These are phyloP conservation scores for Hyphantria cunea DNA, from an alignment of 1,140 invertebrate genomes.

Conservation along the genomic window DNA sequence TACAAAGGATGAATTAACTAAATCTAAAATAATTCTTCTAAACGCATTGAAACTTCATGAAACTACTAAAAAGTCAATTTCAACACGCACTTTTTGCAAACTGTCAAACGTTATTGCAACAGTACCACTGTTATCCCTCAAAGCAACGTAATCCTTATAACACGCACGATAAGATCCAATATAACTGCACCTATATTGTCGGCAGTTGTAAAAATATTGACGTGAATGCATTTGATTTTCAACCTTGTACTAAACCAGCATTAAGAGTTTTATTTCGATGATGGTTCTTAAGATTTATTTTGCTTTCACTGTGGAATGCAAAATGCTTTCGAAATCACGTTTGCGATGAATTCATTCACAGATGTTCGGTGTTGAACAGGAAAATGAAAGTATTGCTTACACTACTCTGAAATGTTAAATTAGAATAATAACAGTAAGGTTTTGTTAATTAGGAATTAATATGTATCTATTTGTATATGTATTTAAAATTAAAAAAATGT, in stretches of 20 bases:
- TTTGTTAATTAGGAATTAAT: no score
- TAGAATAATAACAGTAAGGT: no score
- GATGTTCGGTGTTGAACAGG: constrained; percentile 13
- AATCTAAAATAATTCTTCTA: no score
- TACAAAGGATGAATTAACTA: no score
- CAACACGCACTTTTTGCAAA: no score
- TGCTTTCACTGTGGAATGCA: constrained; percentile 41
- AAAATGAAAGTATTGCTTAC: constrained; percentile 33
- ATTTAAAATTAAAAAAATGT: no score
- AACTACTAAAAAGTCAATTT: no score
- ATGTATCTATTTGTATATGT: no score
- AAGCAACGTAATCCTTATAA: constrained; percentile 27
- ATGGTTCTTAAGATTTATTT: constrained; percentile 39
- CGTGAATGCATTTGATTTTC: background rate
- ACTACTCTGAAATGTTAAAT: no score
- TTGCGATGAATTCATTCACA: constrained; percentile 31
- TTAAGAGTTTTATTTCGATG: no score
- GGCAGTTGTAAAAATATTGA: background rate
- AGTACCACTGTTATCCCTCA: constrained; percentile 6
- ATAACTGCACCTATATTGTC: constrained; percentile 1
- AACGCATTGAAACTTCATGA: no score
- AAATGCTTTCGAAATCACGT: constrained; percentile 39
- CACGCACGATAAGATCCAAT: constrained; percentile 18
- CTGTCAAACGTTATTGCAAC: constrained; percentile 1
- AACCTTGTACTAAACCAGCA: constrained; percentile 3